Evolutionary conservation across 1,140 invertebrate species (phyloP), one percentile per base, ranked within the genome.

Genomic region (Artemia franciscana): DNA sequence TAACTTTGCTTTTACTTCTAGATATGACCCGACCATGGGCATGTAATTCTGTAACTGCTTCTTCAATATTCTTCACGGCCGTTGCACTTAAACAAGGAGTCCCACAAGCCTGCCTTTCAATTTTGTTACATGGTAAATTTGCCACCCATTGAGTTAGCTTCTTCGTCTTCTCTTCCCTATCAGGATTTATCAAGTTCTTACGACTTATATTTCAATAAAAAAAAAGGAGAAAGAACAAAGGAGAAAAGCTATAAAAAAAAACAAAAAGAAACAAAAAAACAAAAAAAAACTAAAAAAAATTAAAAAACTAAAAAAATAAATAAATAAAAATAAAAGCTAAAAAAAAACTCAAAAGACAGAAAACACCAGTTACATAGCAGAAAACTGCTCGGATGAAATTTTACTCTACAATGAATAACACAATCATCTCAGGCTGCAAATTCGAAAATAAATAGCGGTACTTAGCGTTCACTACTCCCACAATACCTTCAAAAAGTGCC

Each of bases 141-240:
- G 69, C 69, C n/a, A 67, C 66, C 27, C 62, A 59, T n/a, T 63
- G 26, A 7, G 26, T 23, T n/a, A 63, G 26, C 23, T 61, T 12
- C 67, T 60, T 65, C 59, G 12, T 66, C 63, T 26, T n/a, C n/a
- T n/a, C n/a, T 67, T 79, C 75, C 62, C 59, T 15, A 5, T 30
- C n/a, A 65, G 63, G 51, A 70, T 68, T 62, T 63, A 12, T 65
- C 65, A 60, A 69, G 60, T 5, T 27, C 5, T 24, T 56, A 24
- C n/a, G 76, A 51, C 72, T 71, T 25, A 75, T 70, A 4, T 79
- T 80, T 12, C 57, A 18, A 61, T 59, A 60, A 60, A 60, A 62
- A 18, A 15, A 27, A 28, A 63, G 15, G 5, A 58, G n/a, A 26
- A 26, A 25, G 15, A 39, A 64, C n/a, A 57, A n/a, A 62, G 58